Percentiles rank a stretch among this genome's conserved stretches.
Evolutionary conservation across 2,888 invertebrate genomes (phyloP).

Genomic region (Melanchra persicariae): DNA sequence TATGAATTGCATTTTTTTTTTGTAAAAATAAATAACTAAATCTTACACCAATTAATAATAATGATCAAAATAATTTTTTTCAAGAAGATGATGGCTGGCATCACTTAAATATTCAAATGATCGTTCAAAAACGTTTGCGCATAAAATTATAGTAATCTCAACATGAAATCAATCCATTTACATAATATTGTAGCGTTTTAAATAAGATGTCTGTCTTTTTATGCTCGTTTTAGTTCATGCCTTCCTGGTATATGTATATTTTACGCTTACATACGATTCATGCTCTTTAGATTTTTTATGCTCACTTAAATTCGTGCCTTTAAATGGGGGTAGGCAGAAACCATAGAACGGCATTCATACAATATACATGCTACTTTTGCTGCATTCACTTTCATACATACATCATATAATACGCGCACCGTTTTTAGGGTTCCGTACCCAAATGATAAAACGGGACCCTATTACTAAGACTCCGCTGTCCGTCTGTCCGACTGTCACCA

Average conservation of each 20-base stretch:
- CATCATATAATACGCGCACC: not conserved
- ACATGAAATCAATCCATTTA: conserved; percentile 18
- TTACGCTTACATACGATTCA: conserved; percentile 1
- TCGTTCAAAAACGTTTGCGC: conserved; percentile 17
- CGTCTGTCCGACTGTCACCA: too few species aligned
- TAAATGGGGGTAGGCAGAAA: not conserved
- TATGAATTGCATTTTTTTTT: not conserved
- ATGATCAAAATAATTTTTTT: conserved; percentile 18
- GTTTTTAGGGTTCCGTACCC: too few species aligned
- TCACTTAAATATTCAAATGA: conserved; percentile 6
- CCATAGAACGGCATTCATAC: not conserved
- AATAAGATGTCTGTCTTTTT: conserved; percentile 26
- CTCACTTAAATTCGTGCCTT: not conserved
- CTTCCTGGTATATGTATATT: not conserved
- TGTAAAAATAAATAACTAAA: conserved; percentile 20
- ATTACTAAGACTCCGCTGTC: too few species aligned
- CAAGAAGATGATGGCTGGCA: conserved; percentile 15
- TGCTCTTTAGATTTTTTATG: not conserved
- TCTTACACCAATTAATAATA: conserved; percentile 15
- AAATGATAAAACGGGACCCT: too few species aligned
- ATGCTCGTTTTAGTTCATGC: not conserved
- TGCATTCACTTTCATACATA: not conserved
- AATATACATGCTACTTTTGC: not conserved
- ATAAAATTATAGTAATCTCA: conserved; percentile 42
- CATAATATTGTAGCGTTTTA: conserved; percentile 13